A percentile compares a stretch with the other conserved stretches of the same genome.
Evolutionary conservation across 2,797 vertebrate species (phyloP).

Genomic region (Silurus aristotelis): DNA sequence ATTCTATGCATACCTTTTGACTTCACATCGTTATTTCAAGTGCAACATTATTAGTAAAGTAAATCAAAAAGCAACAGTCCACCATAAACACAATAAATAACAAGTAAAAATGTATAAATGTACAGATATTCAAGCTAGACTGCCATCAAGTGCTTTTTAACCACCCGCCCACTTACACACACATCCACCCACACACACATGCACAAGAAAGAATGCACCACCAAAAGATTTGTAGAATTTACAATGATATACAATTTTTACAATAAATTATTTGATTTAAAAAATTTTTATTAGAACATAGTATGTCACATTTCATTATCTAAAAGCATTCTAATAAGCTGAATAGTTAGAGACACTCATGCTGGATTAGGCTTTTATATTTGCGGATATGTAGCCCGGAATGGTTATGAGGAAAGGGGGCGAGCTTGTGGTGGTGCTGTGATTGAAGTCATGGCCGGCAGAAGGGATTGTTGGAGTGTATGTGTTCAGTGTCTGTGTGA

Average conservation of each 20-base stretch:
- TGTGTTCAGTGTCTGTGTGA: slow-evolving; percentile 63
- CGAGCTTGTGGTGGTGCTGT: slow-evolving; percentile 1
- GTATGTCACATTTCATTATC: background rate
- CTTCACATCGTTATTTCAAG: background rate
- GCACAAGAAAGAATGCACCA: background rate
- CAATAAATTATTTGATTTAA: background rate
- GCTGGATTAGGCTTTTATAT: background rate
- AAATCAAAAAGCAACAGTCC: background rate
- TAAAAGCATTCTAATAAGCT: background rate
- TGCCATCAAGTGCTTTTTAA: background rate
- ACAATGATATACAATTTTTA: too few relatives aligned
- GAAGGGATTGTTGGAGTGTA: slow-evolving; percentile 61
- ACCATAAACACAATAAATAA: background rate
- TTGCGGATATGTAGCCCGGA: background rate
- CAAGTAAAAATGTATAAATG: background rate
- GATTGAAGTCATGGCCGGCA: slow-evolving; percentile 41
- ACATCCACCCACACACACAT: slow-evolving; percentile 22
- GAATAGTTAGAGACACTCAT: background rate
- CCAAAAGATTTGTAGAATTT: background rate
- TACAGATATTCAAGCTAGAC: background rate
- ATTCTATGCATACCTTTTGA: background rate
- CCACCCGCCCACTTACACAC: slow-evolving; percentile 16
- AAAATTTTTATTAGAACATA: background rate
- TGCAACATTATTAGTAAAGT: background rate
- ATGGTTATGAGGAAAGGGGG: background rate